These are phyloP conservation scores for Smittia aterrima DNA, from an alignment of 2,888 invertebrate species.

Conservation along the genomic window DNA sequence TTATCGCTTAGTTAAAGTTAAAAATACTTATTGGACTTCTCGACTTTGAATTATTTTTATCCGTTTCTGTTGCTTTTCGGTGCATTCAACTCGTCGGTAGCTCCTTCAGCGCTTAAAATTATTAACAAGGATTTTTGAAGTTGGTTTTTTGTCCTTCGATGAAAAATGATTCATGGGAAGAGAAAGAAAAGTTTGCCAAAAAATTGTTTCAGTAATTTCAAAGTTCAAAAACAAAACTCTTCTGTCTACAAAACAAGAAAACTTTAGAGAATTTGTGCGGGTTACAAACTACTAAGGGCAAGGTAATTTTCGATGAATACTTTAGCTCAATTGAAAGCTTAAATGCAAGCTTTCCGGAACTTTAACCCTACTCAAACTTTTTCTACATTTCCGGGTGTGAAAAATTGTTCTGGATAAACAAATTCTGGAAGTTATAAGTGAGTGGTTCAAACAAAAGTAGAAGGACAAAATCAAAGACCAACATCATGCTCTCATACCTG, in stretches of 20 bases:
- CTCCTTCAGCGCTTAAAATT: conserved; percentile 25
- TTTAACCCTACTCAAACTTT: background rate
- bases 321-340: too few species aligned
- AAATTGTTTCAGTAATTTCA: background rate
- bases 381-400: background rate
- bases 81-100: background rate
- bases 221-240: background rate
- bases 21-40: conserved; percentile 11
- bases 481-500: conserved; percentile 58
- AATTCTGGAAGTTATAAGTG: too few species aligned
- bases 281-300: background rate
- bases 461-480: background rate
- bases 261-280: background rate
- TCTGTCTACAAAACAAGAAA: background rate
- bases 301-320: too few species aligned
- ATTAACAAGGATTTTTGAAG: conserved; percentile 38
- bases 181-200: background rate
- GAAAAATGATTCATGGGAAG: background rate
- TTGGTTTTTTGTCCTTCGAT: conserved; percentile 35
- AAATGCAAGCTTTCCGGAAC: background rate
- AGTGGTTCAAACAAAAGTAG: background rate
- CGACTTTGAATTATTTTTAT: background rate
- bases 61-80: background rate
- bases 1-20: background rate
- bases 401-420: too few species aligned